Base-by-base conservation (phyloP, 2,797 vertebrate genomes). In the Danio kyathit region DNA sequence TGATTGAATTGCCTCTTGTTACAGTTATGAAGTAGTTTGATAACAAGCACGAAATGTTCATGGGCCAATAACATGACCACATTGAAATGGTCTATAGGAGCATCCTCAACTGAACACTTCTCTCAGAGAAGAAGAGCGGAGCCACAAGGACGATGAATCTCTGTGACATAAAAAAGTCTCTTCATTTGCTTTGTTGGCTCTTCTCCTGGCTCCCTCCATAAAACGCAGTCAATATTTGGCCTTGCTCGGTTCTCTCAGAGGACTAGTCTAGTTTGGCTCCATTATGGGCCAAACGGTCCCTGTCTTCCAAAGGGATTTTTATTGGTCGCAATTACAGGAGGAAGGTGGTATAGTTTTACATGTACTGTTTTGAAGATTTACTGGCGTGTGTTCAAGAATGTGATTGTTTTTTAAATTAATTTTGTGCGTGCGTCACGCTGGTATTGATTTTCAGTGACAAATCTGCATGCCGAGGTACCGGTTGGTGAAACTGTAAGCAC, bases 141-240 rank as follows among this genome's bases (percentile, higher is more conserved):
- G 63, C 38, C 63, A 6, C 41, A 48, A 57, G 61, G 41, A 43
- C 40, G 8, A 56, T 76, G 74, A 81, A 69, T 63, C 74, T 78
- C 10, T 56, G 59, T 40, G 3, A 52, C 41, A 49, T 44, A 59
- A 71, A 79, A 71, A 60, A 64, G 71, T n/a, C 57, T 48, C 51
- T 83, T 80, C 60, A 79, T 79, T 76, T 76, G 61, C 78, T 76
- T 66, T 79, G 59, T 57, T 41, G 52, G 74, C 66, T 63, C 48
- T 74, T 40, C 56, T 65, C 75, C 71, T 73, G 71, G 13, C 73
- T 73, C 19, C 59, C 70, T 78, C 61, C 59, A 64, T 60, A 67
- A 76, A 76, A 65, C 14, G 17, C 61, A 71, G 74, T 83, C 73
- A 77, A 74, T 82, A 79, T 72, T 70, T 82, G 60, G 48, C 66